Evolutionary conservation across 2,888 invertebrate genomes (phyloP).

Genomic region (Atrina japonica): DNA sequence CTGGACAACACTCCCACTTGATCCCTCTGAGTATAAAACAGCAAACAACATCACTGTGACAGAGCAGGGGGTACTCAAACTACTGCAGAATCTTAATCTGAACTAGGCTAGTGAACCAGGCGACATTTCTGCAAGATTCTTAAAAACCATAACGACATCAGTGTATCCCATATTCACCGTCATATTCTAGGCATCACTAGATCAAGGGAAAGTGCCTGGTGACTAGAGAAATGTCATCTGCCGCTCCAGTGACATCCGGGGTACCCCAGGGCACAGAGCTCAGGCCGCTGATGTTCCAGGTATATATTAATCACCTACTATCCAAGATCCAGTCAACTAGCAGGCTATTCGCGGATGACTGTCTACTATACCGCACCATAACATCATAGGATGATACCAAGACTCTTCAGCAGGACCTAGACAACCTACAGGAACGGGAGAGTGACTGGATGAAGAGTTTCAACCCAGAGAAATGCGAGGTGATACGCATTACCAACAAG

Average conservation of each 20-base stretch:
- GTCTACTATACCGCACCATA: conserved; percentile 1
- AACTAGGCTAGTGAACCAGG: neutral
- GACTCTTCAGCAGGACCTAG: neutral
- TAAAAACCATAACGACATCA: neutral
- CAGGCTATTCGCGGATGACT: neutral
- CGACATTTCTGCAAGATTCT: conserved; percentile 1
- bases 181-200: conserved; percentile 10
- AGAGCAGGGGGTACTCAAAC: conserved; percentile 1
- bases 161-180: conserved; percentile 1
- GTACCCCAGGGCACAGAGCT: neutral
- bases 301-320: too few relatives aligned
- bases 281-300: too few relatives aligned
- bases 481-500: conserved; percentile 31
- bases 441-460: conserved; percentile 42
- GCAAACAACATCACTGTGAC: neutral
- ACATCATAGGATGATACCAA: neutral
- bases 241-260: too few relatives aligned
- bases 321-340: neutral
- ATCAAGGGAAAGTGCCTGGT: conserved; percentile 1
- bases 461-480: conserved; percentile 41
- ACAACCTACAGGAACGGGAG: conserved; percentile 12
- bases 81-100: neutral
- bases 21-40: too few relatives aligned
- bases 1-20: too few relatives aligned
- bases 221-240: too few relatives aligned